A percentile compares a stretch with the other conserved stretches of the same genome.
phyloP scores from a whole-genome alignment of 2,113 vertebrate genomes.

The Pteropus alecto region DNA sequence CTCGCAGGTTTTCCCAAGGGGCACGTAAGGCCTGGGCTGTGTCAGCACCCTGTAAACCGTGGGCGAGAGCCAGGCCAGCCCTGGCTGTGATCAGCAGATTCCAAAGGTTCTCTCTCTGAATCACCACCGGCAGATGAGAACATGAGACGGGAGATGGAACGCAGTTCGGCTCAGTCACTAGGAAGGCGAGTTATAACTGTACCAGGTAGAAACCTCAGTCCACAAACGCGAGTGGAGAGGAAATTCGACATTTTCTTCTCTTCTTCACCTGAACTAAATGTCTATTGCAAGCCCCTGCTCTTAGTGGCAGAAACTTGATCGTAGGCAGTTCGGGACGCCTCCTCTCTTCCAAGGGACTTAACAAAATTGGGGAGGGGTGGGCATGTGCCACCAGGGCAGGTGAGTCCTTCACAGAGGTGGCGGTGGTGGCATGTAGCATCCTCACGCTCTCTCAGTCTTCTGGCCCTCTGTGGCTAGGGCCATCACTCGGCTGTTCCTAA shows the following conservation, averaged over 20 bases:
- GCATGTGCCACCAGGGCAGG: neutral
- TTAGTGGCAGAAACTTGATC: neutral
- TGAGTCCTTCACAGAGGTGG: rapidly evolving
- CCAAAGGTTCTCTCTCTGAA: neutral
- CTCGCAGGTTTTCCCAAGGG: rapidly evolving
- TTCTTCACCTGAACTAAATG: neutral
- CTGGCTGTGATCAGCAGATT: neutral
- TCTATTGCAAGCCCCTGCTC: neutral
- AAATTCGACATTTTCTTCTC: rapidly evolving
- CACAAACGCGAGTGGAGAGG: rapidly evolving
- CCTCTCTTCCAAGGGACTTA: no score
- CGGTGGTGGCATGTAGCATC: neutral
- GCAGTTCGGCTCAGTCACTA: neutral
- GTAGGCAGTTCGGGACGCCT: neutral
- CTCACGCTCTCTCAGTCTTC: neutral
- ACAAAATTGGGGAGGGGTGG: rapidly evolving
- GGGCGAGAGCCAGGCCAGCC: neutral
- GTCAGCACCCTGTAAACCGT: rapidly evolving
- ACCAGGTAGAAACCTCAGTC: neutral
- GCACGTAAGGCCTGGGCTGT: neutral
- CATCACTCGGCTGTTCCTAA: neutral
- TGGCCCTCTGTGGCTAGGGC: no score
- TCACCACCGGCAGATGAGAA: neutral
- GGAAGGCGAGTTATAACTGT: neutral
- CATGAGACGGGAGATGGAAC: neutral